Evolutionary conservation across 2,888 invertebrate genomes (phyloP).

Genomic region (Dione vanillae): DNA sequence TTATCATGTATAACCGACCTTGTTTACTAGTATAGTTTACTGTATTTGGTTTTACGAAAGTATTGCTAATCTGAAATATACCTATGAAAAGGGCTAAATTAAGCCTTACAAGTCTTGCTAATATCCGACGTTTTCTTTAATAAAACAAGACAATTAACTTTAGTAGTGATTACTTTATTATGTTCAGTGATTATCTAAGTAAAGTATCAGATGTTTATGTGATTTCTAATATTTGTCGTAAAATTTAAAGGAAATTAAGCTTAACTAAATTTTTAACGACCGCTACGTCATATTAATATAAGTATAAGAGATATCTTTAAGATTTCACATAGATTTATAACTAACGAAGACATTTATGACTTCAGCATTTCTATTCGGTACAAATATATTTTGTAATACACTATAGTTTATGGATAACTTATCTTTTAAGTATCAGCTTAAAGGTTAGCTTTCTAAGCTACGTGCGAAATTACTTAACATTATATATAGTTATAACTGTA

Average conservation of each 20-base stretch:
- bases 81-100: not conserved
- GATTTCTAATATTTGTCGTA: slow-evolving; percentile 37
- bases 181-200: slow-evolving; percentile 19
- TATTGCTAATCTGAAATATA: not conserved
- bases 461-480: slow-evolving; percentile 53
- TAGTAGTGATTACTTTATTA: slow-evolving; percentile 16
- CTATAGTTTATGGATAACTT: slow-evolving; percentile 43
- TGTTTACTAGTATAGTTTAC: not conserved
- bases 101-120: not conserved
- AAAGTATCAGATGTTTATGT: slow-evolving; percentile 19
- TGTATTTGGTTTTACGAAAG: not conserved
- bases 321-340: slow-evolving; percentile 52
- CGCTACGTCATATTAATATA: slow-evolving; percentile 24
- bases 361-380: slow-evolving; percentile 40
- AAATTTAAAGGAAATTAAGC: slow-evolving; percentile 39
- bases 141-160: slow-evolving; percentile 20
- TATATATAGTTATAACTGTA: slow-evolving; percentile 45
- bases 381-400: slow-evolving; percentile 43
- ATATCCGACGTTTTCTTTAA: slow-evolving; percentile 5
- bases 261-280: slow-evolving; percentile 36
- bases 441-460: slow-evolving; percentile 57
- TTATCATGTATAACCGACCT: not conserved
- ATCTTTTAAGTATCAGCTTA: slow-evolving; percentile 43
- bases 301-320: slow-evolving; percentile 47
- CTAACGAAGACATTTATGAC: slow-evolving; percentile 50